A percentile compares a stretch with the other conserved stretches of the same genome.
Evolutionary conservation across 2,888 invertebrate genomes (phyloP).

Genomic region (Hyposoter didymator): DNA sequence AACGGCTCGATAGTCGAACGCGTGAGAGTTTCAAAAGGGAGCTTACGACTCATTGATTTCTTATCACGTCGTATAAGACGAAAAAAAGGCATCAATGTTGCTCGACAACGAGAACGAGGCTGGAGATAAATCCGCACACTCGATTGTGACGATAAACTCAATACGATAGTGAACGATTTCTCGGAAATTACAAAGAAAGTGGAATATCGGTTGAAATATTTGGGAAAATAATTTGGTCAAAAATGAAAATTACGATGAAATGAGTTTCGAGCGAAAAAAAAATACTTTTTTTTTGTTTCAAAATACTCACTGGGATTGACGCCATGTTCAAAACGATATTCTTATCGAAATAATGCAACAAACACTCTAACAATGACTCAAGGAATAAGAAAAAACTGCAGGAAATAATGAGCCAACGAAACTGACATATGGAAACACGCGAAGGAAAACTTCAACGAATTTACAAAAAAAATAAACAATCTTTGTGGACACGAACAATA

Average conservation of each 20-base stretch:
- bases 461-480: background rate
- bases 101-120: background rate
- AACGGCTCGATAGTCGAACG: background rate
- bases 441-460: conserved; percentile 4
- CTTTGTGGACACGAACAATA: background rate
- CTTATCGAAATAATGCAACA: background rate
- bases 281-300: background rate
- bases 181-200: background rate
- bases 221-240: background rate
- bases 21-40: background rate
- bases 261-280: background rate
- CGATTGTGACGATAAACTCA: background rate
- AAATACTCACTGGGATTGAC: conserved; percentile 43
- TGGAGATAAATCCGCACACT: background rate
- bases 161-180: background rate
- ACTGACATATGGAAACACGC: conserved; percentile 54
- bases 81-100: background rate
- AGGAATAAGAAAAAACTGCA: background rate
- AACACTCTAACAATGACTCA: background rate
- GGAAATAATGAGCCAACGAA: background rate
- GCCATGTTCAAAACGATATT: conserved; percentile 48
- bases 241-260: background rate
- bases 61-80: conserved; percentile 20
- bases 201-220: background rate
- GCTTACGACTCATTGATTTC: conserved; percentile 24